A percentile compares a stretch with the other conserved stretches of the same genome.
These are phyloP conservation scores for Epinotia ramella DNA, from an alignment of 2,888 invertebrate genomes.

Conservation along the genomic window DNA sequence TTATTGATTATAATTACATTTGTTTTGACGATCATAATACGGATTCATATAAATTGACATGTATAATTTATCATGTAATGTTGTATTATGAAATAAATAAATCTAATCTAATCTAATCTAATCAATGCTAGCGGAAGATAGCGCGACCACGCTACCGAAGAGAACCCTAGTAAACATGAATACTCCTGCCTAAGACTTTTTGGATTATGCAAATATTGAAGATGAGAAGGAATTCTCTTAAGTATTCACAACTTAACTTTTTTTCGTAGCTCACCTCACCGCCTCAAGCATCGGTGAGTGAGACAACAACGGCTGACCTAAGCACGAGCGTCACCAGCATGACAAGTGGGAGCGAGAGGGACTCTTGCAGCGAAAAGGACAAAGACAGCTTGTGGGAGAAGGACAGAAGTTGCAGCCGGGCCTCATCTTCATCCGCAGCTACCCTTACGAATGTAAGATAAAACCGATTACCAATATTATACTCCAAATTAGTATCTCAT, in stretches of 20 bases:
- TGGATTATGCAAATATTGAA: not conserved
- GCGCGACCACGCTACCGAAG: too few species aligned
- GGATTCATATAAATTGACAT: too few species aligned
- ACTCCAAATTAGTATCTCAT: too few species aligned
- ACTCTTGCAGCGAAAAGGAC: slow-evolving; percentile 76
- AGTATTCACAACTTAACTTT: not conserved
- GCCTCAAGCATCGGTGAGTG: slow-evolving; percentile 64
- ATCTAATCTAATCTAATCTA: too few species aligned
- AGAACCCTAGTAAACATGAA: not conserved
- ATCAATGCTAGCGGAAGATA: not conserved
- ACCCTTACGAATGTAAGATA: slow-evolving; percentile 87
- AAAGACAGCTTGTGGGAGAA: slow-evolving; percentile 78
- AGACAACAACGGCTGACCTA: slow-evolving; percentile 71
- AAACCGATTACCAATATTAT: too few species aligned
- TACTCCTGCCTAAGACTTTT: too few species aligned
- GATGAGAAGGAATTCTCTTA: too few species aligned
- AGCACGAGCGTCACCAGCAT: slow-evolving; percentile 71
- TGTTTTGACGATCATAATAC: too few species aligned
- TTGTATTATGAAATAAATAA: too few species aligned
- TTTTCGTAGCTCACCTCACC: slow-evolving; percentile 55
- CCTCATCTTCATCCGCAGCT: slow-evolving; percentile 82
- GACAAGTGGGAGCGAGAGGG: slow-evolving; percentile 65
- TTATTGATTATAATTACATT: too few species aligned
- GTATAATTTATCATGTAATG: too few species aligned
- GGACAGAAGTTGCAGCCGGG: slow-evolving; percentile 75